phyloP scores from a whole-genome alignment of 2,888 invertebrate species.

The Lasioglossum oenotherae region DNA sequence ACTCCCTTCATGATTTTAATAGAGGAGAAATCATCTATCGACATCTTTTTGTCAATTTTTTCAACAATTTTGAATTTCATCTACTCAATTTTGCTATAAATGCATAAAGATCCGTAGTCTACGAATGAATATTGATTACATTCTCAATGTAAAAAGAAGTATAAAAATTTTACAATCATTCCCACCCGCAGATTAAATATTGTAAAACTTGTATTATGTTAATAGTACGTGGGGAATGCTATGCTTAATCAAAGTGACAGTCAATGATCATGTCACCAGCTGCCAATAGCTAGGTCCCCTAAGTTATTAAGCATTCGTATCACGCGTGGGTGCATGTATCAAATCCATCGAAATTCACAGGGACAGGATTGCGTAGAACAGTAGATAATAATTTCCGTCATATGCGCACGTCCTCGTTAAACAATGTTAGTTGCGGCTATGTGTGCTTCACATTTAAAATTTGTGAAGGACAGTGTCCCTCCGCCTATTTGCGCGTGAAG shows the following conservation, averaged over 20 bases:
- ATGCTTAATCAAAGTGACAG: background rate
- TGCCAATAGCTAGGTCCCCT: background rate
- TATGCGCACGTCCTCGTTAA: conserved; percentile 10
- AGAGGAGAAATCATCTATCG: no score
- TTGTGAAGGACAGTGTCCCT: background rate
- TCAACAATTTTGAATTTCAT: no score
- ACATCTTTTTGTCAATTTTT: no score
- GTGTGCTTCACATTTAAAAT: conserved; percentile 26
- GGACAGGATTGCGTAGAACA: conserved; percentile 10
- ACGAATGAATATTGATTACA: background rate
- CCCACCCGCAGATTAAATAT: no score
- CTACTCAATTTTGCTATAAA: no score
- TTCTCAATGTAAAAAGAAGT: background rate
- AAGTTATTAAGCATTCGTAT: conserved; percentile 37
- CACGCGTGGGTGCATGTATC: background rate
- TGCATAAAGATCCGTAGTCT: no score
- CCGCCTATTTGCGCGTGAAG: conserved; percentile 2
- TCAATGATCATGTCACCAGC: background rate
- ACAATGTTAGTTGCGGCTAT: conserved; percentile 15
- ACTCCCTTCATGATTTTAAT: no score
- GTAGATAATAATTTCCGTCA: conserved; percentile 41
- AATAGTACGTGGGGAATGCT: background rate
- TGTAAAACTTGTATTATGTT: background rate
- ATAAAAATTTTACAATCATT: background rate
- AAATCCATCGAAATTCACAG: conserved; percentile 29